phyloP scores from a whole-genome alignment of 1,140 invertebrate species.

The Dendroctonus valens region DNA sequence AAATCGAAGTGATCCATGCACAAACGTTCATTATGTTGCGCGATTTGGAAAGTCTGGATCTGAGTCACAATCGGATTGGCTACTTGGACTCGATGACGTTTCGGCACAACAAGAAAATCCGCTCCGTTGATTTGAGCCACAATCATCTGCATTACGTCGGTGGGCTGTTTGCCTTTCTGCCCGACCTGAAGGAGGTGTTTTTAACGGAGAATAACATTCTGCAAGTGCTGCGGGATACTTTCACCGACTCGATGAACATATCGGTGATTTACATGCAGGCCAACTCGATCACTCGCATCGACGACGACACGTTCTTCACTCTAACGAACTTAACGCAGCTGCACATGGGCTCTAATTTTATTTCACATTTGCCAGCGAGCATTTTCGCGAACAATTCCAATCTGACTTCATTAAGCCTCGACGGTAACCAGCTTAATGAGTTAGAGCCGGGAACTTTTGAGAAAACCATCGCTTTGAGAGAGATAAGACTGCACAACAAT shows the following conservation, averaged over 20 bases:
- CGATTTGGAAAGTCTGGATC: slow-evolving; percentile 78
- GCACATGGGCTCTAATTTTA: slow-evolving; percentile 84
- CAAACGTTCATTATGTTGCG: slow-evolving; percentile 71
- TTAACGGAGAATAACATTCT: slow-evolving; percentile 89
- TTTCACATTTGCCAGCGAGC: slow-evolving; percentile 69
- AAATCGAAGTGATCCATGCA: slow-evolving; percentile 73
- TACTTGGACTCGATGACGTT: slow-evolving; percentile 71
- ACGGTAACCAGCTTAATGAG: slow-evolving; percentile 84
- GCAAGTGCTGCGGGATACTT: slow-evolving; percentile 77
- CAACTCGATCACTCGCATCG: slow-evolving; percentile 78
- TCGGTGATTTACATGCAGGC: slow-evolving; percentile 84
- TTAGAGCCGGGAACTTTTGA: slow-evolving; percentile 78
- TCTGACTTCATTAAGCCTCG: slow-evolving; percentile 81
- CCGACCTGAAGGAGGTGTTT: slow-evolving; percentile 76
- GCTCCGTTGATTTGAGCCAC: slow-evolving; percentile 81
- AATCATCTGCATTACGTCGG: slow-evolving; percentile 85
- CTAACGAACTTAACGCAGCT: slow-evolving; percentile 76
- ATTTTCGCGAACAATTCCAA: slow-evolving; percentile 72
- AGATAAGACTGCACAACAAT: slow-evolving; percentile 87
- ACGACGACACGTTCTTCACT: slow-evolving; percentile 69
- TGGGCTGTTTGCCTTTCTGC: slow-evolving; percentile 76
- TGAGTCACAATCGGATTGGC: slow-evolving; percentile 84
- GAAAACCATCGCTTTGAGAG: slow-evolving; percentile 68
- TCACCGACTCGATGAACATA: slow-evolving; percentile 72
- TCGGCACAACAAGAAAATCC: slow-evolving; percentile 68